A percentile compares a stretch with the other conserved stretches of the same genome.
These are phyloP conservation scores for Elymnias hypermnestra DNA, from an alignment of 1,140 invertebrate genomes.

Conservation along the genomic window DNA sequence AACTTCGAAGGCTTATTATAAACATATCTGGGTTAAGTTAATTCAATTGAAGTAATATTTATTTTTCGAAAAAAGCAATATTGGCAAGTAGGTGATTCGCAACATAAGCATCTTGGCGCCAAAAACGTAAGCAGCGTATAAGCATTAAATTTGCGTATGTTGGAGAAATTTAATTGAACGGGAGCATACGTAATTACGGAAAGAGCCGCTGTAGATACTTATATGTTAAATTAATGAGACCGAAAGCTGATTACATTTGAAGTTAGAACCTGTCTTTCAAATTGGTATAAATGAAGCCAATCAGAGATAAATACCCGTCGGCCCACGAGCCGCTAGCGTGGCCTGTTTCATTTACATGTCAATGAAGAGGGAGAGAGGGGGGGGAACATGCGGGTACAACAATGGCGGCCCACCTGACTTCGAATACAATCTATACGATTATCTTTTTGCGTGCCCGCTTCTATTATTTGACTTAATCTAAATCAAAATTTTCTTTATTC, in stretches of 20 bases:
- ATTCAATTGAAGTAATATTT: too few relatives aligned
- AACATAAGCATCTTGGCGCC: too few relatives aligned
- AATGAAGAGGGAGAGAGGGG: conserved; percentile 37
- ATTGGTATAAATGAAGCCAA: conserved; percentile 64
- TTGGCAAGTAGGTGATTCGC: too few relatives aligned
- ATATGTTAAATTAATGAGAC: conserved; percentile 40
- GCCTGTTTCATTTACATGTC: conserved; percentile 66
- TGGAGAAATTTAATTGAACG: background rate
- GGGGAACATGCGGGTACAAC: conserved; percentile 31
- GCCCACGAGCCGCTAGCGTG: conserved; percentile 40
- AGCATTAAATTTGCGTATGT: too few relatives aligned
- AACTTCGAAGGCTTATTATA: too few relatives aligned
- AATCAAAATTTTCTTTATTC: background rate
- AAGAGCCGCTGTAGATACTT: background rate
- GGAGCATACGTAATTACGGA: background rate
- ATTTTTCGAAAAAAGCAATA: too few relatives aligned
- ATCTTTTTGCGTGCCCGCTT: conserved; percentile 6
- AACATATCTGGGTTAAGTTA: too few relatives aligned
- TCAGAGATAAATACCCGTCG: conserved; percentile 68
- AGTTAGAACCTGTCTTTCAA: conserved; percentile 62
- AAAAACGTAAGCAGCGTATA: too few relatives aligned
- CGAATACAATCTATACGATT: conserved; percentile 8
- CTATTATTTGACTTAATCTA: background rate
- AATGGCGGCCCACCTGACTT: conserved; percentile 48
- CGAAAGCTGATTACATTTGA: conserved; percentile 39